Base-by-base conservation (phyloP, 2,888 invertebrate genomes). In the Caenorhabditis afra region DNA sequence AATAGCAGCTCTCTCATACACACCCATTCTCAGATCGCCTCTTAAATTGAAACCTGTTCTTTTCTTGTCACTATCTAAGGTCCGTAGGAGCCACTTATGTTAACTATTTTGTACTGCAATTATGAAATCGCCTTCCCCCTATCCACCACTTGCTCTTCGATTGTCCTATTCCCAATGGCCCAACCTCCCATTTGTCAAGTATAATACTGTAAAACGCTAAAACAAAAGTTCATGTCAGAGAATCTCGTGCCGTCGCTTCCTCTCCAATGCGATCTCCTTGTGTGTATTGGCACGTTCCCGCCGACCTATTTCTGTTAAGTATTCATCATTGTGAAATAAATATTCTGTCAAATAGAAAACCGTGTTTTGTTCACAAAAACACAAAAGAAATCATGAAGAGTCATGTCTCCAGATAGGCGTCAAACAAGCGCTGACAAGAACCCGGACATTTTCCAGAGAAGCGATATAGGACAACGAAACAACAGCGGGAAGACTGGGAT, bases 391-490 rank as follows among this genome's bases (percentile, higher is more conserved):
- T 29, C 14, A n/a, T 14, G n/a, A 29, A n/a, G n/a, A 3, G 1
- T 20, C 12, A 4, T 22, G 22, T 16, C 55, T n/a, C 55, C 55
- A 55, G 3, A 37, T 37, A 1, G 55, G 55, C 23, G 16, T 37
- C 18, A 55, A 0, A 18, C n/a, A 55, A n/a, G 55, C 18, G 1
- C 12, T 37, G 18, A 55, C 14, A 10, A 55, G 18, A 16, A 18
- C 37, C 18, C 55, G 29, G 14, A 55, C n/a, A 18, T 55, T 55
- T 10, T 55, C 55, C 37, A 35, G 16, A 37, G 55, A 55, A 35
- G 55, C 55, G 12, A 55, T 55, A 18, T 55, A 55, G 10, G 55
- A 55, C 10, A 55, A 11, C 10, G 55, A 55, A n/a, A 55, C 55
- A 16, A 55, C 55, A 12, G 37, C 55, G 5, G 55, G 55, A 5